Percentiles rank a stretch among this genome's conserved stretches.
Evolutionary conservation across 2,797 vertebrate species (phyloP).

Genomic region (Crotalus adamanteus): DNA sequence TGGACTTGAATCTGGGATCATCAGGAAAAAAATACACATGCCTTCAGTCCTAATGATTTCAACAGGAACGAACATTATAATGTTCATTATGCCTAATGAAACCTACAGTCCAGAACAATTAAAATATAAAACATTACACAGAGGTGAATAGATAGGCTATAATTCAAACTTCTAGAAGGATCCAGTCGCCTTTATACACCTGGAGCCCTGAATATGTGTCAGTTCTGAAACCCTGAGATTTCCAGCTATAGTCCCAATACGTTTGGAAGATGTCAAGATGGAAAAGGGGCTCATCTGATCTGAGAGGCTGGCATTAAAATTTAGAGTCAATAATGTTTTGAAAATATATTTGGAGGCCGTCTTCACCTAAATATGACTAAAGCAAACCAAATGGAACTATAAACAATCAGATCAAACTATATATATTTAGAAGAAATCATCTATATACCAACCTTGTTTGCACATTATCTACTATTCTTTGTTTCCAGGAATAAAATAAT

Average conservation of each 20-base stretch:
- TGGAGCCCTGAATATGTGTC: neutral
- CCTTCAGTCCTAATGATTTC: neutral
- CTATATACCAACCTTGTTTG: slow-evolving; percentile 14
- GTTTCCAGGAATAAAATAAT: slow-evolving; percentile 29
- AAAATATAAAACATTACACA: neutral
- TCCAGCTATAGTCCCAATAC: neutral
- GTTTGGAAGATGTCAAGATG: neutral
- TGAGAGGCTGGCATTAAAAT: neutral
- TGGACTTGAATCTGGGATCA: neutral
- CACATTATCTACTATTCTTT: neutral
- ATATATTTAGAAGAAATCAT: slow-evolving; percentile 32
- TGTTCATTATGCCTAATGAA: neutral
- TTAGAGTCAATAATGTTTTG: neutral
- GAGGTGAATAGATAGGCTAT: slow-evolving; percentile 8
- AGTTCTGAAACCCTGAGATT: neutral
- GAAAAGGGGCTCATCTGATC: no score
- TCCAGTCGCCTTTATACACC: neutral
- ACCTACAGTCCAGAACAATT: neutral
- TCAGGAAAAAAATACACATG: neutral
- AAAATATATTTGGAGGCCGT: neutral
- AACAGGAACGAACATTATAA: neutral
- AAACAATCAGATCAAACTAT: neutral
- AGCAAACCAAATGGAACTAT: neutral
- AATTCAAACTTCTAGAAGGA: neutral
- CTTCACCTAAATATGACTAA: neutral